Percentiles rank a stretch among this genome's conserved stretches.
Conservation (phyloP, 1,140 invertebrate genomes). For the Archegozetes longisetosus region DNA sequence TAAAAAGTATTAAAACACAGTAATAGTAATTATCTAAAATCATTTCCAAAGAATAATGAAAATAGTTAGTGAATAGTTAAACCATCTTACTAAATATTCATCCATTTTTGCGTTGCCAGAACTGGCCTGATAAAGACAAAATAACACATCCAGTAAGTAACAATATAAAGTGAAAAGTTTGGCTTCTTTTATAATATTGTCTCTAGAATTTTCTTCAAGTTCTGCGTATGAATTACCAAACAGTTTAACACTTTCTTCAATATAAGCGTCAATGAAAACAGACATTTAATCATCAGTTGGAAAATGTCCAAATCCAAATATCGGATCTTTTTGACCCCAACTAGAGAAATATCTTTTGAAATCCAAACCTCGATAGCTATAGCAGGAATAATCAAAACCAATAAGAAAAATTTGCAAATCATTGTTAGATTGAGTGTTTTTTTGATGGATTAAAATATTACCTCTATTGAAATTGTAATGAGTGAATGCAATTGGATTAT, state of each 20-base stretch:
- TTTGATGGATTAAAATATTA: constrained; percentile 1
- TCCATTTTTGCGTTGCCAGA: too few species aligned
- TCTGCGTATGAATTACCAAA: neutral
- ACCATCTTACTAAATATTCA: too few species aligned
- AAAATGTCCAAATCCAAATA: constrained; percentile 9
- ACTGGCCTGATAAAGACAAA: too few species aligned
- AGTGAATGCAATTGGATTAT: neutral
- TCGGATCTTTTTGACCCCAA: constrained; percentile 4
- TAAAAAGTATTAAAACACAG: too few species aligned
- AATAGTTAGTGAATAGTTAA: too few species aligned
- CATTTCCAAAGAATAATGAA: too few species aligned
- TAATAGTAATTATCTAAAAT: too few species aligned
- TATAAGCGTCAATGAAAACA: constrained; percentile 7
- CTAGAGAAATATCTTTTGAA: constrained; percentile 35
- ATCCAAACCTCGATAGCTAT: constrained; percentile 57
- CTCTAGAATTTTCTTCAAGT: neutral
- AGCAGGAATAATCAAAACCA: constrained; percentile 57
- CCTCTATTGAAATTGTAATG: constrained; percentile 7
- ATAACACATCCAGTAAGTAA: constrained; percentile 1
- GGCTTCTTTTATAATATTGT: neutral
- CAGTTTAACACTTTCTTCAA: neutral
- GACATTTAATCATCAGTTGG: constrained; percentile 5
- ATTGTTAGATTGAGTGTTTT: neutral
- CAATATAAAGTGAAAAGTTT: constrained; percentile 6
- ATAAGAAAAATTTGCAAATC: constrained; percentile 37